These are phyloP conservation scores for Zoanthus gigantus DNA, from an alignment of 92 coral and sea anemone genomes.

Conservation along the genomic window DNA sequence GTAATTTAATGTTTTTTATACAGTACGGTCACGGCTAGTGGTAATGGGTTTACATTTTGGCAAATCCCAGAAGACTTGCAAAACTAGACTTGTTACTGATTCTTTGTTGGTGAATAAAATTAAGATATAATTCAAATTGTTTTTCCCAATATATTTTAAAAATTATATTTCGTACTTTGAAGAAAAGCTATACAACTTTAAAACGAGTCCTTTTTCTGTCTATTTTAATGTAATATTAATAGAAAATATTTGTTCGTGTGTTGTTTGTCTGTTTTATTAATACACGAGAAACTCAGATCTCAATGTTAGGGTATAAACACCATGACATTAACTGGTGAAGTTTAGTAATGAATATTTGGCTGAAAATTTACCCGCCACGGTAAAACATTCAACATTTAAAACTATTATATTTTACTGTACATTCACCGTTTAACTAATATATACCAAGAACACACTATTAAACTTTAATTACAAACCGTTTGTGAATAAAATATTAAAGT, in stretches of 20 bases:
- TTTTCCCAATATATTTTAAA: neutral
- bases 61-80: conserved; percentile 39
- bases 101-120: neutral
- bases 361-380: conserved; percentile 6
- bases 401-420: conserved; percentile 34
- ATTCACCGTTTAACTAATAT: conserved; percentile 44
- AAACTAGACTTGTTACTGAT: neutral
- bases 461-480: conserved; percentile 49
- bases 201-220: conserved; percentile 62
- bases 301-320: conserved; percentile 2
- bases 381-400: conserved; percentile 35
- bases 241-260: conserved; percentile 55
- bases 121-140: neutral
- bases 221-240: conserved; percentile 73
- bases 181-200: conserved; percentile 13
- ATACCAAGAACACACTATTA: conserved; percentile 28
- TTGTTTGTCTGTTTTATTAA: conserved; percentile 56
- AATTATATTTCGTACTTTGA: neutral
- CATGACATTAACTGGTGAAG: neutral
- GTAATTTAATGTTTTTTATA: conserved; percentile 36
- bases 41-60: neutral
- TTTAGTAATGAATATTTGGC: neutral
- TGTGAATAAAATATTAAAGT: conserved; percentile 51
- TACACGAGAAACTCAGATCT: neutral
- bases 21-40: conserved; percentile 21